Conservation (phyloP, 2,888 invertebrate genomes). For the Andrena flavipes region DNA sequence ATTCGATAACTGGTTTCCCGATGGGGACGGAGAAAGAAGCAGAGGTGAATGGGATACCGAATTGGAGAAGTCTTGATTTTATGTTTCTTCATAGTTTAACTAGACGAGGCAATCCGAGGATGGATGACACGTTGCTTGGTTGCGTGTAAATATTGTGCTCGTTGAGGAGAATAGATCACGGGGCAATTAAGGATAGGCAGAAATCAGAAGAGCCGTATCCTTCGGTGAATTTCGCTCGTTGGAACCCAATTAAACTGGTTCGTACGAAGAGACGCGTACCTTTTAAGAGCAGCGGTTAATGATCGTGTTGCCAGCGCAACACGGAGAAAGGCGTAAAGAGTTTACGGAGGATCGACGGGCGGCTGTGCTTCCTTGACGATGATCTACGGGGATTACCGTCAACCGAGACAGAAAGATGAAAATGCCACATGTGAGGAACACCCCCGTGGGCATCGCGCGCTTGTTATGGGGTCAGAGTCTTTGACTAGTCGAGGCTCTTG, state of each 20-base stretch:
- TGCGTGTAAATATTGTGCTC: neutral
- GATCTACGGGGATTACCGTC: slow-evolving; percentile 62
- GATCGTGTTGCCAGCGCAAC: slow-evolving; percentile 58
- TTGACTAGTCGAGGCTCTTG: neutral
- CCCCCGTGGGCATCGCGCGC: slow-evolving; percentile 42
- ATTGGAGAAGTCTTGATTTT: neutral
- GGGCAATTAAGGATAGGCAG: slow-evolving; percentile 3
- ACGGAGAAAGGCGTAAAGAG: slow-evolving; percentile 61
- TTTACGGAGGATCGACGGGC: slow-evolving; percentile 19
- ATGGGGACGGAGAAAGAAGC: neutral
- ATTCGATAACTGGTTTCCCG: slow-evolving; percentile 1
- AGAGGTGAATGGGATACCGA: neutral
- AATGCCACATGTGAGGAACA: slow-evolving; percentile 46
- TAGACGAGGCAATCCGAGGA: too few species aligned
- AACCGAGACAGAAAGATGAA: slow-evolving; percentile 41
- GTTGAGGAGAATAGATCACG: neutral
- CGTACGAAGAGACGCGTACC: slow-evolving; percentile 29
- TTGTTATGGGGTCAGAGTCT: neutral
- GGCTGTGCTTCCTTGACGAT: slow-evolving; percentile 62
- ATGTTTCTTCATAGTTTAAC: too few species aligned
- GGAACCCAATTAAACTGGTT: slow-evolving; percentile 35
- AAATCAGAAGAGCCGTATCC: slow-evolving; percentile 3
- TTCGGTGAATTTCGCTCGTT: neutral
- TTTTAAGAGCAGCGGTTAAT: slow-evolving; percentile 50
- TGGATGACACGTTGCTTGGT: neutral